These are phyloP conservation scores for Cyrtorhinus lividipennis DNA, from an alignment of 1,140 invertebrate genomes.

Conservation along the genomic window DNA sequence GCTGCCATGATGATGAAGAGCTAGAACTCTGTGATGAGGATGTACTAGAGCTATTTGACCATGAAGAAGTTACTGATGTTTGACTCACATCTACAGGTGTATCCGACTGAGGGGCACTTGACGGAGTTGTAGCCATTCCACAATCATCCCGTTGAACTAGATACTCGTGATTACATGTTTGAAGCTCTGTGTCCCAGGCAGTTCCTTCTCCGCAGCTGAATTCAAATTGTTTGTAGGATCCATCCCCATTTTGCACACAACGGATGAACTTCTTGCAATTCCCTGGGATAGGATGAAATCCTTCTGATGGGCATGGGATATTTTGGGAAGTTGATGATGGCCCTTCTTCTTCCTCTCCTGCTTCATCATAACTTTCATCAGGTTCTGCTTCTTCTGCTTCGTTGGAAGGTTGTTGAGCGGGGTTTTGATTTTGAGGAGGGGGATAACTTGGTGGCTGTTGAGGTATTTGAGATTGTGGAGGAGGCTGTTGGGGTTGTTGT, in stretches of 20 bases:
- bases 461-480: conserved; percentile 10
- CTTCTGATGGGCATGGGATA: conserved; percentile 43
- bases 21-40: conserved; percentile 17
- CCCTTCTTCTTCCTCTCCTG: conserved; percentile 13
- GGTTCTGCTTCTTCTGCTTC: background rate
- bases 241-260: conserved; percentile 46
- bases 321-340: conserved; percentile 3
- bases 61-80: conserved; percentile 19
- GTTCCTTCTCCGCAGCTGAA: conserved; percentile 54
- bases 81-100: conserved; percentile 15
- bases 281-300: conserved; percentile 47
- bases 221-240: conserved; percentile 43
- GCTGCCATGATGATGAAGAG: conserved; percentile 20
- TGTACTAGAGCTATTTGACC: conserved; percentile 19
- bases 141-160: conserved; percentile 20
- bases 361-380: background rate
- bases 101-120: conserved; percentile 19
- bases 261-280: conserved; percentile 65
- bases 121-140: conserved; percentile 18
- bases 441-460: conserved; percentile 1
- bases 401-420: background rate
- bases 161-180: conserved; percentile 44
- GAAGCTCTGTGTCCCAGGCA: conserved; percentile 49
- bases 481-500: conserved; percentile 10
- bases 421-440: background rate